A percentile compares a stretch with the other conserved stretches of the same genome.
These are phyloP conservation scores for Tromatobia lineatoria DNA, from an alignment of 2,888 invertebrate species.

Conservation along the genomic window DNA sequence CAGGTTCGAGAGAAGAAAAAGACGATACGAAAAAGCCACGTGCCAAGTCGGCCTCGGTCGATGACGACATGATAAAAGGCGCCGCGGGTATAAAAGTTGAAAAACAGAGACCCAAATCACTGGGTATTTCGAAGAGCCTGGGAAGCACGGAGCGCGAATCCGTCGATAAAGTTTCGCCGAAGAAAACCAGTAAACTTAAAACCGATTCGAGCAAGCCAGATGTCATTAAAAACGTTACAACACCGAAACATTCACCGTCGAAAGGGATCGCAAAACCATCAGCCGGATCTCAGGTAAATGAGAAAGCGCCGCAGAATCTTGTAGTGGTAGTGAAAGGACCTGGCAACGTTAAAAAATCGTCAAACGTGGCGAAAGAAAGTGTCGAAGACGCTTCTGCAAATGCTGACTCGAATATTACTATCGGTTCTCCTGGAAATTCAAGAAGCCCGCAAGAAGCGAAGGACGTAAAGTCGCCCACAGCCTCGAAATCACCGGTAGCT, in stretches of 20 bases:
- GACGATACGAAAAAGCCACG: conserved; percentile 79
- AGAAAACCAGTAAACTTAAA: conserved; percentile 86
- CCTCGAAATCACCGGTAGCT: conserved; percentile 88
- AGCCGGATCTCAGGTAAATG: conserved; percentile 62
- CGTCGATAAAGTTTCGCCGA: conserved; percentile 81
- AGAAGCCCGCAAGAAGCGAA: conserved; percentile 74
- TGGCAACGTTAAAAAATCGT: conserved; percentile 77
- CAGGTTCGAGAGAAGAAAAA: conserved; percentile 78
- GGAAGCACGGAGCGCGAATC: conserved; percentile 83
- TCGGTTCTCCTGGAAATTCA: conserved; percentile 81
- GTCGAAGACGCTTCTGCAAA: not conserved
- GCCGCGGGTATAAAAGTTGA: conserved; percentile 75
- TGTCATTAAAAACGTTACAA: conserved; percentile 32
- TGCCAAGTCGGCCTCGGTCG: conserved; percentile 82
- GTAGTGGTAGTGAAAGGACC: conserved; percentile 79
- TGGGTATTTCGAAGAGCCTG: conserved; percentile 84
- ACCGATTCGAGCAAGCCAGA: conserved; percentile 84
- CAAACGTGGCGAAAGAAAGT: conserved; percentile 33
- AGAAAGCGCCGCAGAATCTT: conserved; percentile 64
- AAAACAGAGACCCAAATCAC: conserved; percentile 81
- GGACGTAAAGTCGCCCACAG: conserved; percentile 75
- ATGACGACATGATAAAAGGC: conserved; percentile 82
- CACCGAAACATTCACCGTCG: conserved; percentile 67
- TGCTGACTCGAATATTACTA: conserved; percentile 85
- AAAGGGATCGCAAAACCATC: conserved; percentile 52